Evolutionary conservation across 2,888 invertebrate genomes (phyloP).

Genomic region (Macrophya alboannulata): DNA sequence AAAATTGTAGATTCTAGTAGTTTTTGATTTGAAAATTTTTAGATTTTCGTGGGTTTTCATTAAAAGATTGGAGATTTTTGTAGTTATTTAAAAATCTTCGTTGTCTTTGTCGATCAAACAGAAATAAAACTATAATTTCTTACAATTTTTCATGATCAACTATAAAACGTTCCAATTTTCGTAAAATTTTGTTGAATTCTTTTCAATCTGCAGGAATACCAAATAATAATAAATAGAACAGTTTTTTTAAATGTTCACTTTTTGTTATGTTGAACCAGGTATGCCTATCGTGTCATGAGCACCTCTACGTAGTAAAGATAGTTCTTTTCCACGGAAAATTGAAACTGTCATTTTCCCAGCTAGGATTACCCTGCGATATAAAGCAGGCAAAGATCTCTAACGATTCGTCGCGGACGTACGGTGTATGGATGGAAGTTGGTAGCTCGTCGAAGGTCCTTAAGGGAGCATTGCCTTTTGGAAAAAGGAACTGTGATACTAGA

Average conservation of each 20-base stretch:
- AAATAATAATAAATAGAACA: background rate
- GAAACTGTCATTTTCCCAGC: slow-evolving; percentile 61
- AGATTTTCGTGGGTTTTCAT: no score
- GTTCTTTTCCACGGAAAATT: slow-evolving; percentile 61
- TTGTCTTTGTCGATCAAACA: no score
- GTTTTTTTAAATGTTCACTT: background rate
- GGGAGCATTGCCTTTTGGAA: slow-evolving; percentile 61
- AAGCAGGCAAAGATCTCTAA: background rate
- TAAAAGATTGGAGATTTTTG: no score
- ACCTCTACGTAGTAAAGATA: slow-evolving; percentile 66
- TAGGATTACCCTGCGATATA: slow-evolving; percentile 59
- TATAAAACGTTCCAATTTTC: no score
- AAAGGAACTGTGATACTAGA: slow-evolving; percentile 59
- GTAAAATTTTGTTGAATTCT: no score
- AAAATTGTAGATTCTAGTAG: no score
- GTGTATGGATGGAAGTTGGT: slow-evolving; percentile 58
- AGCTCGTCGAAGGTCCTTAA: slow-evolving; percentile 45
- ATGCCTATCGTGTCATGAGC: slow-evolving; percentile 66
- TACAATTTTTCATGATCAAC: no score
- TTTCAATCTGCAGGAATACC: background rate
- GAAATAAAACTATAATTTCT: no score
- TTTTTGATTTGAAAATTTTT: no score
- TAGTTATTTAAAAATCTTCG: no score
- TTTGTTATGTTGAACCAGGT: slow-evolving; percentile 60
- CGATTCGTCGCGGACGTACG: slow-evolving; percentile 53